These are phyloP conservation scores for Drosophila maculinotata DNA, from an alignment of 2,888 invertebrate species.

Conservation along the genomic window DNA sequence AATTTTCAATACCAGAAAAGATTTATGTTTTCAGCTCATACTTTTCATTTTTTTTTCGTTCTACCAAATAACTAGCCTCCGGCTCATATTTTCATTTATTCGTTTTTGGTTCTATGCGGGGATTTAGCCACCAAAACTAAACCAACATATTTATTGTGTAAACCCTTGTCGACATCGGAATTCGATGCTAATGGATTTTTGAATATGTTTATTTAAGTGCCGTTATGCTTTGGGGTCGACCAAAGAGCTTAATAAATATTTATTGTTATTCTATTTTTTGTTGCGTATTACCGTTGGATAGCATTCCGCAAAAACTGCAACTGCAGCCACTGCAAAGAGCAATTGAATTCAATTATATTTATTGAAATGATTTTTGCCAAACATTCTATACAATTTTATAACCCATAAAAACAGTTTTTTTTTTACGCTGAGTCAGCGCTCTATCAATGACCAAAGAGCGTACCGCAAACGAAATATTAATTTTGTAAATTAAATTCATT, in stretches of 20 bases:
- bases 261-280: slow-evolving; percentile 54
- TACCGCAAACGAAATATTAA: slow-evolving; percentile 21
- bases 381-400: slow-evolving; percentile 44
- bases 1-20: slow-evolving; percentile 60
- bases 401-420: neutral
- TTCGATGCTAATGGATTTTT: slow-evolving; percentile 61
- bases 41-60: slow-evolving; percentile 1
- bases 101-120: slow-evolving; percentile 9
- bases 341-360: slow-evolving; percentile 60
- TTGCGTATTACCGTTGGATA: slow-evolving; percentile 2
- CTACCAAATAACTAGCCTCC: slow-evolving; percentile 19
- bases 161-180: slow-evolving; percentile 61
- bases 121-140: slow-evolving; percentile 45
- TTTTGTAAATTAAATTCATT: slow-evolving; percentile 16
- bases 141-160: slow-evolving; percentile 63
- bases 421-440: slow-evolving; percentile 4
- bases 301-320: neutral
- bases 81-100: slow-evolving; percentile 29
- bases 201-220: slow-evolving; percentile 59
- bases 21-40: slow-evolving; percentile 57
- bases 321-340: slow-evolving; percentile 23
- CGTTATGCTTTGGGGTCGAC: slow-evolving; percentile 1
- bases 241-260: slow-evolving; percentile 68
- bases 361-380: slow-evolving; percentile 43
- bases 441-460: neutral